Evolutionary conservation across 1,140 invertebrate species (phyloP).

Genomic region (Helicoverpa armigera): DNA sequence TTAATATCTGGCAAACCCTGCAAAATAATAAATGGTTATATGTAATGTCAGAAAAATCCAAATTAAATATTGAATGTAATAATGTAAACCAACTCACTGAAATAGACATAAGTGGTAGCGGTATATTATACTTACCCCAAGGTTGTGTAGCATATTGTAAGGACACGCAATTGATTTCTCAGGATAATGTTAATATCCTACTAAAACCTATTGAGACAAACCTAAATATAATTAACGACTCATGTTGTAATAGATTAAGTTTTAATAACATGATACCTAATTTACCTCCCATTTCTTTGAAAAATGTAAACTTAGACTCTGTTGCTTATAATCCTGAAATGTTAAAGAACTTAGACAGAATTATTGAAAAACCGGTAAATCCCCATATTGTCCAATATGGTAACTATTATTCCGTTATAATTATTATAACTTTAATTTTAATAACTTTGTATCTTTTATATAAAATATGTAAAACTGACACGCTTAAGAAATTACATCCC

Average conservation of each 20-base stretch:
- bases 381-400: not conserved
- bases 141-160: not conserved
- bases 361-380: not conserved
- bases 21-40: conserved; percentile 4
- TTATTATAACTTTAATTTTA: not conserved
- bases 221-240: not conserved
- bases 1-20: not conserved
- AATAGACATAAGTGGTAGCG: not conserved
- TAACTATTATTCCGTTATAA: not conserved
- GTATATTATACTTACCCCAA: not conserved
- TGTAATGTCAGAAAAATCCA: not conserved
- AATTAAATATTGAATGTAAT: conserved; percentile 24
- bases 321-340: not conserved
- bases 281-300: not conserved
- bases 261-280: not conserved
- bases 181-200: not conserved
- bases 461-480: not conserved
- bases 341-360: not conserved
- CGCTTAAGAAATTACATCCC: not conserved
- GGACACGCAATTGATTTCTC: not conserved
- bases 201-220: not conserved
- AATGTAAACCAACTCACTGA: not conserved
- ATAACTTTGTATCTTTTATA: not conserved
- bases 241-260: not conserved
- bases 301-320: not conserved